Evolutionary conservation across 2,797 vertebrate genomes (phyloP), one percentile per base, ranked within the genome.

Genomic region (Epinephelus coioides): DNA sequence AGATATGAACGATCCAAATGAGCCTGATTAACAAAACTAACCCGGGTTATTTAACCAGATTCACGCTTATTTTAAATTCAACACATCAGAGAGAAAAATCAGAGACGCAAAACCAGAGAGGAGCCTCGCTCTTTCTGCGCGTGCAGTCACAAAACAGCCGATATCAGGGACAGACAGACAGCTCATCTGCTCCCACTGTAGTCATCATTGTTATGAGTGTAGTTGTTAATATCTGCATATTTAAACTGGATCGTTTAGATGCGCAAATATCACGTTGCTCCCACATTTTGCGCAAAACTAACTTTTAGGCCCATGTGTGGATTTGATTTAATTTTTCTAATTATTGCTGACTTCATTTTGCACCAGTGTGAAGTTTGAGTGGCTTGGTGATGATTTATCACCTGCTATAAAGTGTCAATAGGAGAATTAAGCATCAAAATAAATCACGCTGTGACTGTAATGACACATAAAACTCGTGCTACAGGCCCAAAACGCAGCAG

Each of bases 31-130:
- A 12, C 13, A 7, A n/a, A 21, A 4, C 4, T 10, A 34, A 34
- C 30, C 0, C 4, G 3, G 10, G 2, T 7, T 47, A 15, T 79
- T 73, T 25, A 43, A 62, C 14, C 44, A 9, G 4, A 13, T 13
- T 7, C 6, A 0, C 0, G 0, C 0, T 0, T 1, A 0, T 12
- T 54, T 68, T 23, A 15, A 25, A 30, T 62, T 12, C 1, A 10
- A 40, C 3, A 23, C 62, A 53, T 7, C 40, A 25, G 8, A 49
- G 8, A 18, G 2, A 9, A n/a, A 53, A 30, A 18, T 3, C 11
- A 10, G 21, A 50, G 10, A 25, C 7, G 17, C 14, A 40, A 57
- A 57, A 44, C 4, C 5, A 15, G 6, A 15, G 14, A 8, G n/a
- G 43, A 21, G 18, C 8, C 19, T 21, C 18, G 49, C 5, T 27